phyloP scores from a whole-genome alignment of 2,113 vertebrate genomes.

The Aix galericulata region DNA sequence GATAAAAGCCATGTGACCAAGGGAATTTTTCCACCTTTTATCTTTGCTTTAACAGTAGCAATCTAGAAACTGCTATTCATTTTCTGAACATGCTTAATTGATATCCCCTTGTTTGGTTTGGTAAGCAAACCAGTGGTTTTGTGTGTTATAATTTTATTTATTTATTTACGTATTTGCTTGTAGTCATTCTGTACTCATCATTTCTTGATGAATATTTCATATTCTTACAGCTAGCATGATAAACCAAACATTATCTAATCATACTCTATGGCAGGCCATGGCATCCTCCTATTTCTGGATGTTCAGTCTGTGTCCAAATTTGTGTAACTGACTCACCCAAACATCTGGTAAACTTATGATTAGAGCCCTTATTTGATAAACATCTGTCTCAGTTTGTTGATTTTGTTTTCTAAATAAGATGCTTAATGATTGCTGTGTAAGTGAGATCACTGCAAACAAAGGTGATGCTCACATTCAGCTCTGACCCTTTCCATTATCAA shows the following conservation, averaged over 20 bases:
- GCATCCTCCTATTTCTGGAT: background rate
- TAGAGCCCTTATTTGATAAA: background rate
- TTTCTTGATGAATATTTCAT: background rate
- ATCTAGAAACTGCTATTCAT: background rate
- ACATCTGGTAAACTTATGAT: background rate
- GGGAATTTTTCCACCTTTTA: background rate
- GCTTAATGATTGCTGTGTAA: background rate
- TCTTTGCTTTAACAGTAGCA: background rate
- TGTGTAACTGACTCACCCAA: background rate
- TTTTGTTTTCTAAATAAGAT: background rate
- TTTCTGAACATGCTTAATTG: background rate
- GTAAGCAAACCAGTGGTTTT: background rate
- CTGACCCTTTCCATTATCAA: background rate
- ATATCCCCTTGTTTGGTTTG: background rate
- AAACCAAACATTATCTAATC: background rate
- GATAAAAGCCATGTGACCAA: background rate
- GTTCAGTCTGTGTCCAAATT: background rate
- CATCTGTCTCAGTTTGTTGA: background rate
- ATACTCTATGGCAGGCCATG: too few relatives aligned
- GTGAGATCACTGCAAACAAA: background rate
- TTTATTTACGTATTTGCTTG: background rate
- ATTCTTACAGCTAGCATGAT: background rate
- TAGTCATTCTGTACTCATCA: too few relatives aligned
- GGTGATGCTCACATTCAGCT: background rate
- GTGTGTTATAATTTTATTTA: too few relatives aligned